Evolutionary conservation across 2,888 invertebrate species (phyloP).

Genomic region (Sarcophaga caerulescens): DNA sequence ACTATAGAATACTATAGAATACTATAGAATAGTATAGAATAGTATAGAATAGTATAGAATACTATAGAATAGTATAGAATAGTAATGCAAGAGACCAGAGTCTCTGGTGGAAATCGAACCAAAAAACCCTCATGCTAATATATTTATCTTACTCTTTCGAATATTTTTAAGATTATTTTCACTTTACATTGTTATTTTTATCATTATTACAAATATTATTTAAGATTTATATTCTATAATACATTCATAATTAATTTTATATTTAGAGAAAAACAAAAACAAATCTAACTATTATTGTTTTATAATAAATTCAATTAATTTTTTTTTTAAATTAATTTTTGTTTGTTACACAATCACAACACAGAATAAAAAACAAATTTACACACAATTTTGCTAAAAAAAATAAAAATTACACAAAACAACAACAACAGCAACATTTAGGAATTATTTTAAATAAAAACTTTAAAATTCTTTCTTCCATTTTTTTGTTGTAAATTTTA

Average conservation of each 20-base stretch:
- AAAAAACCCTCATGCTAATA: too few species aligned
- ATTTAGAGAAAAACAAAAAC: neutral
- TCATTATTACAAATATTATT: neutral
- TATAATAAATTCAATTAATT: constrained; percentile 82
- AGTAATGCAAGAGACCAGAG: too few species aligned
- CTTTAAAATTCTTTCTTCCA: constrained; percentile 19
- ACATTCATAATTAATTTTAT: too few species aligned
- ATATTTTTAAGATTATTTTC: neutral
- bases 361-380: constrained; percentile 40
- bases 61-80: too few species aligned
- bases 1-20: too few species aligned
- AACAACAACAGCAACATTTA: constrained; percentile 33
- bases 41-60: too few species aligned
- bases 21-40: too few species aligned
- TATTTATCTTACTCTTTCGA: neutral
- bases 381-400: constrained; percentile 14
- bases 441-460: constrained; percentile 57
- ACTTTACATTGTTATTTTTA: neutral
- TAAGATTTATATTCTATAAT: neutral
- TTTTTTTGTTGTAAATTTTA: constrained; percentile 11
- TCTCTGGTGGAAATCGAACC: too few species aligned
- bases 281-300: constrained; percentile 56
- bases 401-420: constrained; percentile 52
- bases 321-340: constrained; percentile 58
- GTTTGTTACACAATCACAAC: constrained; percentile 56